These are phyloP conservation scores for Stictocephala bisonia DNA, from an alignment of 2,888 invertebrate genomes.

Conservation along the genomic window DNA sequence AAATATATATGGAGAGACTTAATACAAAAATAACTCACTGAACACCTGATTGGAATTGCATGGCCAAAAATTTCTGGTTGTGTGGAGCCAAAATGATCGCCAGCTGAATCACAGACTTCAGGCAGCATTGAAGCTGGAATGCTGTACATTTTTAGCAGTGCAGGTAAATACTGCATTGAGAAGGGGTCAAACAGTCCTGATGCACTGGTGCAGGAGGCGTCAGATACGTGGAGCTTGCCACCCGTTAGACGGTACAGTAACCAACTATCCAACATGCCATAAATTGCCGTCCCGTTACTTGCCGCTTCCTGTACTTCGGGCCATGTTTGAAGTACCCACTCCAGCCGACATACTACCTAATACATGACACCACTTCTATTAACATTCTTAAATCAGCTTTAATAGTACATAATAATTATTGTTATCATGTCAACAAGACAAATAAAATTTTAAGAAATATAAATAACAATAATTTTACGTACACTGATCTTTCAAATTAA, in stretches of 20 bases:
- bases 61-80: conserved; percentile 77
- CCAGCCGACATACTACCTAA: conserved; percentile 80
- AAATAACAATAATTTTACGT: too few relatives aligned
- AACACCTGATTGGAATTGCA: conserved; percentile 80
- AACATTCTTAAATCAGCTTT: too few relatives aligned
- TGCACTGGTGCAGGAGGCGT: conserved; percentile 90
- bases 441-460: too few relatives aligned
- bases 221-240: conserved; percentile 78
- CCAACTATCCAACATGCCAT: conserved; percentile 95
- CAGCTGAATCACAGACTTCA: conserved; percentile 79
- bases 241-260: conserved; percentile 78
- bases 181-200: conserved; percentile 96
- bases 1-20: too few relatives aligned
- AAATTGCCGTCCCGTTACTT: conserved; percentile 74
- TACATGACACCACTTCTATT: too few relatives aligned
- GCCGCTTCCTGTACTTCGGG: conserved; percentile 75
- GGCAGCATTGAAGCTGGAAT: conserved; percentile 84
- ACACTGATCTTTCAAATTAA: too few relatives aligned
- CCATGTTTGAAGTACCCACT: conserved; percentile 83
- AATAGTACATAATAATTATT: too few relatives aligned
- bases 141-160: conserved; percentile 76
- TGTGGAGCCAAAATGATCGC: conserved; percentile 77
- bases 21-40: conserved; percentile 70
- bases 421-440: too few relatives aligned
- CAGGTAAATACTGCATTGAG: conserved; percentile 84